Evolutionary conservation across 1,140 invertebrate genomes (phyloP), one percentile per base, ranked within the genome.

Genomic region (Arctopsyche grandis): DNA sequence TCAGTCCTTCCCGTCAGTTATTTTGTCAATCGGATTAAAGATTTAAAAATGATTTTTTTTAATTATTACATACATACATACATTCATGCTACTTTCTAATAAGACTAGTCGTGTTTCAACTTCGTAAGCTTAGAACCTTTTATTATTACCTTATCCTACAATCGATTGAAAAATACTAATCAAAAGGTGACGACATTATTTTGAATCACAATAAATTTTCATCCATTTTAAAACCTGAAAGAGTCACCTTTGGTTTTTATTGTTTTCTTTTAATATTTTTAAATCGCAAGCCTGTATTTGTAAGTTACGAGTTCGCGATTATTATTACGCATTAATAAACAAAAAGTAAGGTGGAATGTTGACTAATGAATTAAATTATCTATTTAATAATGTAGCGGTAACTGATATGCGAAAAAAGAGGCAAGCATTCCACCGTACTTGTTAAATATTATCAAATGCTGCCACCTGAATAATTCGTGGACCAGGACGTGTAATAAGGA

Each of bases 261-360:
- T 70, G 1, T 38, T 70, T 19, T 26, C 63, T 70, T 29, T 70
- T 69, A 9, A 70, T 7, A 4, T 38, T 38, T 38, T 12, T 74
- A 69, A 48, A 77, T 81, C 80, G 80, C 80, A 66, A 81, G 66
- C 80, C 74, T 79, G 80, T 81, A 81, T 77, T 81, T 79, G 80
- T 81, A 79, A 81, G 80, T 81, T 81, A 81, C 80, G 77, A 60
- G 80, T 66, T 24, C 24, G 80, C 77, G 80, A 81, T 79, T 71
- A 16, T 81, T 75, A 63, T 78, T 78, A 19, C 16, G 16, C 56
- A 60, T 19, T 69, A 24, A 66, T 48, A 21, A 66, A 76, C 48
- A 69, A 63, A 24, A 58, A 21, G 38, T 52, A 77, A 79, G 80
- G 63, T 81, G 80, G 80, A 44, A 66, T 81, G 80, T 81, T 21